These are phyloP conservation scores for Pseudomyrmex cubaensis DNA, from an alignment of 1,140 invertebrate species.

Conservation along the genomic window DNA sequence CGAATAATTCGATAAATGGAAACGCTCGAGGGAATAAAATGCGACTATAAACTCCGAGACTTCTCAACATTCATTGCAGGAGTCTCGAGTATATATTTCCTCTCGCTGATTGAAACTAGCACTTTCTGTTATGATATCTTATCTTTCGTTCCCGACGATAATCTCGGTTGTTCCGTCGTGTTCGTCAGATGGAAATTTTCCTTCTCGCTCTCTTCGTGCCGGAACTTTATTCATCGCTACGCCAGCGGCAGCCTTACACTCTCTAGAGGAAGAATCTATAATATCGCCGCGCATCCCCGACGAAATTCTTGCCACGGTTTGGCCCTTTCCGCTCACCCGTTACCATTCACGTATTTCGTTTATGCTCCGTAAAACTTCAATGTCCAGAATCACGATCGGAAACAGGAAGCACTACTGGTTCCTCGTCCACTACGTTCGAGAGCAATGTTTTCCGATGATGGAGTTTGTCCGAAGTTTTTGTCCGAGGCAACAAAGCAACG, in stretches of 20 bases:
- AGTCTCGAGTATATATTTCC: slow-evolving; percentile 9
- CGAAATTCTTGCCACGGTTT: slow-evolving; percentile 34
- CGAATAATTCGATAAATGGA: slow-evolving; percentile 38
- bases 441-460: slow-evolving; percentile 57
- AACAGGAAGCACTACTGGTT: slow-evolving; percentile 4
- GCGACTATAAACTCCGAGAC: not conserved
- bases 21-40: not conserved
- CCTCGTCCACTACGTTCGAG: slow-evolving; percentile 46
- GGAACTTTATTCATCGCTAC: slow-evolving; percentile 61
- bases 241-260: slow-evolving; percentile 21
- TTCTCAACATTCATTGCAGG: not conserved
- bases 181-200: slow-evolving; percentile 55
- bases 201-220: slow-evolving; percentile 4
- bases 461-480: slow-evolving; percentile 56
- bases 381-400: slow-evolving; percentile 70
- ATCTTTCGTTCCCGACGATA: slow-evolving; percentile 28
- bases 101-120: slow-evolving; percentile 38
- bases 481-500: slow-evolving; percentile 17
- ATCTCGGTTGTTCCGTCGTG: slow-evolving; percentile 22
- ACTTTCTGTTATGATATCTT: slow-evolving; percentile 8
- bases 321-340: slow-evolving; percentile 11
- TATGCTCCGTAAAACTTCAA: slow-evolving; percentile 74
- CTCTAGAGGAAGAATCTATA: slow-evolving; percentile 65
- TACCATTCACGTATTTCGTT: slow-evolving; percentile 68
- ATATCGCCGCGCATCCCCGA: slow-evolving; percentile 55